Base-by-base conservation (phyloP, 2,113 vertebrate genomes). In the Struthio camelus region DNA sequence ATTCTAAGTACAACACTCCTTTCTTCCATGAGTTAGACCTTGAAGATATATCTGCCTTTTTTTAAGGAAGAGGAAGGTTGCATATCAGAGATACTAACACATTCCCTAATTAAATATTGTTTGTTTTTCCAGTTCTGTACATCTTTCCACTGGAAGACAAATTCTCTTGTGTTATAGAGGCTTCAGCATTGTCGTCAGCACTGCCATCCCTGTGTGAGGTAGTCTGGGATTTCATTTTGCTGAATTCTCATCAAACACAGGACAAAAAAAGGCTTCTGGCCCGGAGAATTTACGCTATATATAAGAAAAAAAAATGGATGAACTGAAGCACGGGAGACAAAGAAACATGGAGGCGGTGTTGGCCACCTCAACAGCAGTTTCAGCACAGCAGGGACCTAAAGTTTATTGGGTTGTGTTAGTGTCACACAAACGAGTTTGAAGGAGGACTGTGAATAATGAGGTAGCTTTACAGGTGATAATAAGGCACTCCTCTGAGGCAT, bases 391-490 rank as follows among this genome's bases (percentile, higher is more conserved):
- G 65, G 48, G 38, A 78, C 42, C 11, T 18, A 40, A 19, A 14
- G 44, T 75, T 94, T 83, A 14, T 11, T 44, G 66, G 30, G 22
- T 84, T 92, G 67, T 2, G 1, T 78, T 89, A 54, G 10, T 69
- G 66, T 58, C 71, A 83, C 9, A 34, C 9, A 50, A 75, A 54
- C 54, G 46, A 86, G 59, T 86, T 94, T 95, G 86, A 71, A 88
- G 64, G 73, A 66, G 38, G 24, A 28, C 10, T 59, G 88, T 78
- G 69, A 95, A 89, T 70, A 46, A 84, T 51, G 40, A 70, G 20
- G 69, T 92, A 81, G 16, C 36, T 93, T 94, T 89, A 54, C 42
- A 90, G 80, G 78, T 84, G 34, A 50, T 77, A 86, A 90, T 77
- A 59, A 95, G 51, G 32, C 5, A 20, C 18, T 94, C 46, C 90